Percentiles rank a stretch among this genome's conserved stretches.
phyloP scores from a whole-genome alignment of 2,888 invertebrate genomes.

The Sicus ferrugineus region DNA sequence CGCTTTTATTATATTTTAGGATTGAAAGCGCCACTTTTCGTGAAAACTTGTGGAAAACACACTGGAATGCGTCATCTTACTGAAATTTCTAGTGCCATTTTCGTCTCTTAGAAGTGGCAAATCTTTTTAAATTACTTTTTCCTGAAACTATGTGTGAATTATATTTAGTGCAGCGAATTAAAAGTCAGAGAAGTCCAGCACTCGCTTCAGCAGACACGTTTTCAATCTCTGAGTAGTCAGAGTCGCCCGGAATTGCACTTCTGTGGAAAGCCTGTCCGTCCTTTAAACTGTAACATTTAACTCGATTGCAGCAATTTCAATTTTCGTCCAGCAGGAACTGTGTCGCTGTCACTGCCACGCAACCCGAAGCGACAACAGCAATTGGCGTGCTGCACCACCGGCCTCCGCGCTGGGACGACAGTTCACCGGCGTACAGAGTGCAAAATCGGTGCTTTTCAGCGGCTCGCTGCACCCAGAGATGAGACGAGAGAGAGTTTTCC shows the following conservation, averaged over 20 bases:
- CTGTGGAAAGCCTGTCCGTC: neutral
- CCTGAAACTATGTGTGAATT: too few species aligned
- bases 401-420: constrained; percentile 12
- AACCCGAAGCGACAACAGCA: constrained; percentile 25
- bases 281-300: constrained; percentile 42
- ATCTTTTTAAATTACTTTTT: too few species aligned
- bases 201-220: too few species aligned
- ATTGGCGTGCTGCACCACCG: neutral
- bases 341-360: constrained; percentile 23
- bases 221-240: neutral
- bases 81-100: too few species aligned
- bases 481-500: constrained; percentile 41
- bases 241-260: neutral
- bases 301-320: constrained; percentile 54
- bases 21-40: too few species aligned
- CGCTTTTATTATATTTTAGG: too few species aligned
- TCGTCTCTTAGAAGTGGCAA: too few species aligned
- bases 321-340: constrained; percentile 31
- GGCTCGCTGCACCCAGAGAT: neutral
- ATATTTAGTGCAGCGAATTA: too few species aligned
- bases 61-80: too few species aligned
- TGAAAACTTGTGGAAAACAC: too few species aligned
- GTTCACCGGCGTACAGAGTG: neutral
- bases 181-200: too few species aligned
- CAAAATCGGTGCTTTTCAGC: constrained; percentile 13